Conservation (phyloP, 2,888 invertebrate species). For the Drosophila testacea region DNA sequence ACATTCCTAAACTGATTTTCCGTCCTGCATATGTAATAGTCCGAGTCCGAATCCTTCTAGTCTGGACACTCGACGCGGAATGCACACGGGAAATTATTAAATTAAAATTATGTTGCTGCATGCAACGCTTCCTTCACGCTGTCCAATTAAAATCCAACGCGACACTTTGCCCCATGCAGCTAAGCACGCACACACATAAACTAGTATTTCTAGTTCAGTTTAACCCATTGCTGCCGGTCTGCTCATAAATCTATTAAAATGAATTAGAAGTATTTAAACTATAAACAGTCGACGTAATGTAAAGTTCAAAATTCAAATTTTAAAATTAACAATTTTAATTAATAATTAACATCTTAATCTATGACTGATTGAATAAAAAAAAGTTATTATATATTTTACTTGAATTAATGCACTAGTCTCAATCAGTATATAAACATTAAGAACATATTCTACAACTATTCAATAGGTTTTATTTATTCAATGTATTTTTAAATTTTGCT, state of each 20-base stretch:
- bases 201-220: background rate
- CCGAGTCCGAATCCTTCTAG: background rate
- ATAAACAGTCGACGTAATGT: no score
- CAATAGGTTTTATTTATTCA: no score
- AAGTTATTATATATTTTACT: no score
- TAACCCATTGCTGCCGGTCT: constrained; percentile 11
- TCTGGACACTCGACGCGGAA: constrained; percentile 19
- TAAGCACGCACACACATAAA: constrained; percentile 2
- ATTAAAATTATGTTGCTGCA: constrained; percentile 77
- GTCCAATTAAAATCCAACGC: constrained; percentile 66
- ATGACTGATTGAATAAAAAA: no score
- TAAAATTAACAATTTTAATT: no score
- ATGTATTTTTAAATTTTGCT: no score
- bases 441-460: no score
- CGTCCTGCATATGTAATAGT: constrained; percentile 60
- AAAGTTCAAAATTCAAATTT: no score
- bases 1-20: constrained; percentile 79
- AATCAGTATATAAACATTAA: no score
- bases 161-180: constrained; percentile 33
- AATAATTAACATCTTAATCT: no score
- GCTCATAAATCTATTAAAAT: background rate
- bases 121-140: constrained; percentile 61
- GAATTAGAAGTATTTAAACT: no score
- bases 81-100: constrained; percentile 75
- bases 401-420: no score